Conservation (phyloP, 2,888 invertebrate genomes). For the Encarsia formosa region DNA sequence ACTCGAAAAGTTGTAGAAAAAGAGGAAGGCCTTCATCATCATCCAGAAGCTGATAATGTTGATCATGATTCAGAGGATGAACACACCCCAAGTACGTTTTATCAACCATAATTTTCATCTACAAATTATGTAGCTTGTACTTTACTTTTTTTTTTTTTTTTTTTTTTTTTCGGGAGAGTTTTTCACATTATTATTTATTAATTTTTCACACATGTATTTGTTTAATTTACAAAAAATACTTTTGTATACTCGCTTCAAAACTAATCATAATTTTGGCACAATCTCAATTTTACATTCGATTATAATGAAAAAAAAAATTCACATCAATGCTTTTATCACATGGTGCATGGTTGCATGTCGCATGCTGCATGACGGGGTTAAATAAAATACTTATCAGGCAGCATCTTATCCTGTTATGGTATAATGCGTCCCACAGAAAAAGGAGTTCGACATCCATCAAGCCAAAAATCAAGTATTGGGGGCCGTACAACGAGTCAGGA, state of each 20-base stretch:
- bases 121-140: no score
- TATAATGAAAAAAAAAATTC: not conserved
- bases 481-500: slow-evolving; percentile 51
- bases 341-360: slow-evolving; percentile 24
- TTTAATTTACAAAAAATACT: not conserved
- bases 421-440: slow-evolving; percentile 42
- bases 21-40: slow-evolving; percentile 51
- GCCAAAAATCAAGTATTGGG: slow-evolving; percentile 39
- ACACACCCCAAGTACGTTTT: slow-evolving; percentile 47
- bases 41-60: slow-evolving; percentile 42
- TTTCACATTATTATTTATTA: slow-evolving; percentile 10
- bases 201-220: not conserved
- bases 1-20: slow-evolving; percentile 59
- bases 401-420: slow-evolving; percentile 42
- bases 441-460: slow-evolving; percentile 39
- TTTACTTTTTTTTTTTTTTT: no score
- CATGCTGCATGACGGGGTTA: slow-evolving; percentile 37
- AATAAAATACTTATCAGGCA: slow-evolving; percentile 38
- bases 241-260: not conserved
- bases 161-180: no score
- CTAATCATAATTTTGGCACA: no score
- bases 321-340: slow-evolving; percentile 16
- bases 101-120: no score
- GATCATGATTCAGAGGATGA: slow-evolving; percentile 54
- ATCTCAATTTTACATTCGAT: no score